phyloP scores from a whole-genome alignment of 2,113 vertebrate species.

The Tragelaphus strepsiceros region DNA sequence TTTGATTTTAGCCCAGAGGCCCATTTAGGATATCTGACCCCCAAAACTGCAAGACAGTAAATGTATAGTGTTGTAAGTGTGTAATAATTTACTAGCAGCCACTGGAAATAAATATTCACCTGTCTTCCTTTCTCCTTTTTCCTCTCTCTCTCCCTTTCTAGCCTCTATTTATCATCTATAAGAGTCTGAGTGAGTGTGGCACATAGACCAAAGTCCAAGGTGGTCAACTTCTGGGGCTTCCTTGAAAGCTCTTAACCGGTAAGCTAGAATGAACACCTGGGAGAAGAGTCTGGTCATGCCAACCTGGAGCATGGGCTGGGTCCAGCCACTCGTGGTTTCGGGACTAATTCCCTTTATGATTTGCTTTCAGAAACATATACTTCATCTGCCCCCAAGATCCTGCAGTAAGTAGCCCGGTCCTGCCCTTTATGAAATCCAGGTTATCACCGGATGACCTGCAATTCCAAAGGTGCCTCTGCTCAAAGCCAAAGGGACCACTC shows the following conservation, averaged over 20 bases:
- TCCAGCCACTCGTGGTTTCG: slow-evolving; percentile 46
- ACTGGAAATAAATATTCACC: not conserved
- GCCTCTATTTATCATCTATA: not conserved
- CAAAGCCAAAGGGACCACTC: slow-evolving; percentile 71
- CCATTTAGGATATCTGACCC: not conserved
- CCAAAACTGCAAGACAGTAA: not conserved
- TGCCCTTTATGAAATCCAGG: slow-evolving; percentile 41
- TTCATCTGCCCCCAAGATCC: slow-evolving; percentile 22
- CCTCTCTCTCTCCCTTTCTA: not conserved
- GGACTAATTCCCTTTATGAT: slow-evolving; percentile 33
- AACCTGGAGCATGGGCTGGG: slow-evolving; percentile 28
- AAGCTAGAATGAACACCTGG: not conserved
- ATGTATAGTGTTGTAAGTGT: not conserved
- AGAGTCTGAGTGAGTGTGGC: not conserved
- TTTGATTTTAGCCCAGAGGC: not conserved
- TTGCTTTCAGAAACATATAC: slow-evolving; percentile 53
- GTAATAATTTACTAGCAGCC: not conserved
- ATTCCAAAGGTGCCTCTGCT: slow-evolving; percentile 35
- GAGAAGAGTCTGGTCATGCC: slow-evolving; percentile 35
- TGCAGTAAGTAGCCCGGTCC: not conserved
- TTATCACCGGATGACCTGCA: not conserved
- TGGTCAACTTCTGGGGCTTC: not conserved
- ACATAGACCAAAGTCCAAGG: not conserved
- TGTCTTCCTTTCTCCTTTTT: not conserved
- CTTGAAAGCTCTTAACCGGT: not conserved